Percentiles rank a stretch among this genome's conserved stretches.
Conservation (phyloP, 2,888 invertebrate genomes). For the Cantharis rufa region DNA sequence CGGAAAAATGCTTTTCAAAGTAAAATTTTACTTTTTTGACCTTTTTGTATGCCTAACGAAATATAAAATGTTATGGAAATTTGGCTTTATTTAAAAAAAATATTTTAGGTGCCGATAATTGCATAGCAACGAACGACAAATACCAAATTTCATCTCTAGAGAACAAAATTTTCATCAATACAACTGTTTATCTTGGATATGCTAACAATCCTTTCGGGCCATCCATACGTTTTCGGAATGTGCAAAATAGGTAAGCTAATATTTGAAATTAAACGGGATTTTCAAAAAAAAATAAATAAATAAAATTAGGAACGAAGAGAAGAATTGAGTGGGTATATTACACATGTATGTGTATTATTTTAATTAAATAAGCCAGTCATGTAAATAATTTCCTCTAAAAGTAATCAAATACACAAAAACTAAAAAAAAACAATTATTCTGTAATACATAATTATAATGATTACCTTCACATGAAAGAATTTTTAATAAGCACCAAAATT, state of each 20-base stretch:
- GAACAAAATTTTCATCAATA: slow-evolving; percentile 18
- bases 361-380: not conserved
- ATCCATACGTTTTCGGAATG: slow-evolving; percentile 37
- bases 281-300: not conserved
- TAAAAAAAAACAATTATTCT: not conserved
- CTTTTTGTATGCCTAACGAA: not conserved
- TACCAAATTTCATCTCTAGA: not conserved
- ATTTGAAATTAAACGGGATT: not conserved
- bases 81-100: not conserved
- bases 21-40: not conserved
- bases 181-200: slow-evolving; percentile 45
- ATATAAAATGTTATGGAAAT: not conserved
- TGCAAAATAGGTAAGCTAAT: slow-evolving; percentile 29
- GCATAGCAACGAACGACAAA: not conserved
- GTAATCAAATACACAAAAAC: not conserved
- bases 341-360: not conserved
- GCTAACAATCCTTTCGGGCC: slow-evolving; percentile 51
- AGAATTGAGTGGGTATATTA: not conserved
- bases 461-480: not conserved
- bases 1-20: not conserved
- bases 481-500: no score
- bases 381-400: not conserved
- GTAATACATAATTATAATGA: not conserved
- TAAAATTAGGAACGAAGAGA: no score
- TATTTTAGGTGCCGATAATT: not conserved